These are phyloP conservation scores for Cryptosula pallasiana DNA, from an alignment of 2,888 invertebrate species.

Conservation along the genomic window DNA sequence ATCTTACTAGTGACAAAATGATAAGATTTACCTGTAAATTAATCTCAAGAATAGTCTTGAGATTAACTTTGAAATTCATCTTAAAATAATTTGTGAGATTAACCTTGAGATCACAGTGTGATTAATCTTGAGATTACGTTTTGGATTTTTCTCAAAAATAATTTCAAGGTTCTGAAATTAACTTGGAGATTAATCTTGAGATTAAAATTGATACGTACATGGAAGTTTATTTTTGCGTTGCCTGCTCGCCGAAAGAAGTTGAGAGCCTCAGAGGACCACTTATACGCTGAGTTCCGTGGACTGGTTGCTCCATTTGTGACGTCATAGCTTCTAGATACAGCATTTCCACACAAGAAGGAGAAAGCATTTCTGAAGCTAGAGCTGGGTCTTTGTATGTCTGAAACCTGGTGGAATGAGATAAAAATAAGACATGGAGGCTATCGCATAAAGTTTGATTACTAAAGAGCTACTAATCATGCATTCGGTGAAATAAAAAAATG, in stretches of 20 bases:
- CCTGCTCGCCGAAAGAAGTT: background rate
- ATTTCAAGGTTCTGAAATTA: too few relatives aligned
- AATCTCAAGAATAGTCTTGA: too few relatives aligned
- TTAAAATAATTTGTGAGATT: too few relatives aligned
- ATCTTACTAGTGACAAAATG: too few relatives aligned
- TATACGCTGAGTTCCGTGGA: constrained; percentile 13
- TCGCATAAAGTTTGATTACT: background rate
- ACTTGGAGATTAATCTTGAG: too few relatives aligned
- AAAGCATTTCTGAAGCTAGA: background rate
- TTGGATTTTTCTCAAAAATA: too few relatives aligned
- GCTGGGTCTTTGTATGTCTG: background rate
- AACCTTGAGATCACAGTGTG: too few relatives aligned
- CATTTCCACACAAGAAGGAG: background rate
- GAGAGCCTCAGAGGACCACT: constrained; percentile 1
- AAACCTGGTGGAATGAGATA: background rate
- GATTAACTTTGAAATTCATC: too few relatives aligned
- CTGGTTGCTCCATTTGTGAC: constrained; percentile 1
- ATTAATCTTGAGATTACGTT: too few relatives aligned
- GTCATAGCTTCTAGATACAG: background rate
- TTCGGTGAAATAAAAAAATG: background rate
- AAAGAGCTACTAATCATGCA: background rate
- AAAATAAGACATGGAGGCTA: background rate
- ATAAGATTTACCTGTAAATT: too few relatives aligned
- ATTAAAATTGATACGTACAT: constrained; percentile 8
- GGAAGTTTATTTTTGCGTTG: background rate